These are phyloP conservation scores for Tipula unca DNA, from an alignment of 2,888 invertebrate genomes.

Conservation along the genomic window DNA sequence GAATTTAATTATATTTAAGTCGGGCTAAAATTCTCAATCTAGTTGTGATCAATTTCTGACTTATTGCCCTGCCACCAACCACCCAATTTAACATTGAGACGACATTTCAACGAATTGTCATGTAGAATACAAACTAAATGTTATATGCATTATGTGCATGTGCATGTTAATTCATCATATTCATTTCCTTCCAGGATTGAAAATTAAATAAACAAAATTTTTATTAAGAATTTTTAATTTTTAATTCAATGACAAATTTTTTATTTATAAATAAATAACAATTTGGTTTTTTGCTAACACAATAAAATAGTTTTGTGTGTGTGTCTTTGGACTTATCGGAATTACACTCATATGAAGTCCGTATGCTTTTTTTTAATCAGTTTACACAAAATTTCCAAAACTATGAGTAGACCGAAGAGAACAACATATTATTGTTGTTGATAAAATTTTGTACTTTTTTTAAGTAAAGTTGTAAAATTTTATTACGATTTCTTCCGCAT, in stretches of 20 bases:
- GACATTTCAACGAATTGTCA: neutral
- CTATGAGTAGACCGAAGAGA: neutral
- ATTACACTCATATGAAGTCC: neutral
- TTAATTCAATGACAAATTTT: neutral
- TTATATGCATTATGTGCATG: neutral
- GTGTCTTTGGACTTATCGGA: neutral
- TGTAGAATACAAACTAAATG: neutral
- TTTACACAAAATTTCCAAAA: neutral
- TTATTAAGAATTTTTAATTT: neutral
- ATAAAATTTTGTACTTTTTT: neutral
- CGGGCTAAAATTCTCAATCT: too few relatives aligned
- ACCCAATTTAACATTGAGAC: neutral
- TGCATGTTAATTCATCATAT: neutral
- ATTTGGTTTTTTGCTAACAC: neutral
- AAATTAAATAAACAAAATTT: neutral
- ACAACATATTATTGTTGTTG: neutral
- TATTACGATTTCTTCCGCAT: neutral
- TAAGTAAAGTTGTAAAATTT: neutral
- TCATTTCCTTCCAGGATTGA: neutral
- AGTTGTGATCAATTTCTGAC: too few relatives aligned
- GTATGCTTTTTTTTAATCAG: neutral
- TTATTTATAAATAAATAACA: neutral
- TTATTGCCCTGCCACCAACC: neutral
- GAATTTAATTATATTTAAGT: too few relatives aligned
- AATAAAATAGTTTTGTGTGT: neutral